These are phyloP conservation scores for Thunnus maccoyii DNA, from an alignment of 2,113 vertebrate species.

Conservation along the genomic window DNA sequence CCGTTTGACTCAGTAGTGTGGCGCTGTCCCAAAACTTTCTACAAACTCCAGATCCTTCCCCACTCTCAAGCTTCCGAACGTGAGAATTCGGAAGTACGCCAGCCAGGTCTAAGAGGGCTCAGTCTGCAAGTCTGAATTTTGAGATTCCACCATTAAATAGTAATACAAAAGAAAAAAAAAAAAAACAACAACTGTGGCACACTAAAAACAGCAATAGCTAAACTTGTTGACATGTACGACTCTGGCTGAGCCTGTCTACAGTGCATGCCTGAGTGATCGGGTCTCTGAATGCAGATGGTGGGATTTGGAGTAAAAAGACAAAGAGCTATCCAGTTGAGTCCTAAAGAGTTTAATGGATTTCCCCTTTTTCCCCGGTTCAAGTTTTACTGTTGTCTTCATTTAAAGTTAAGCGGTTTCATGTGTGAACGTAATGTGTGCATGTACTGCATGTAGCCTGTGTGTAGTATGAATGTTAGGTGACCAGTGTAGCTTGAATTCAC, in stretches of 20 bases:
- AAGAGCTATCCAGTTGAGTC: constrained; percentile 82
- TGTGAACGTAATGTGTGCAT: constrained; percentile 53
- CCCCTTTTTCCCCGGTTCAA: constrained; percentile 80
- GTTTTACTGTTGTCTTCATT: constrained; percentile 88
- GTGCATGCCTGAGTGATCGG: constrained; percentile 86
- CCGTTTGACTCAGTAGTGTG: constrained; percentile 73
- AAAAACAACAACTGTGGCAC: constrained; percentile 61
- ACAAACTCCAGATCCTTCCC: constrained; percentile 52
- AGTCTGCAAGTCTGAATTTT: constrained; percentile 79
- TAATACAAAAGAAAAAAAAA: constrained; percentile 66
- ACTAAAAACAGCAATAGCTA: constrained; percentile 79
- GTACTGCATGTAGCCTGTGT: constrained; percentile 62
- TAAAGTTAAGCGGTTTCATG: constrained; percentile 73
- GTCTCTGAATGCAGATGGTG: constrained; percentile 80
- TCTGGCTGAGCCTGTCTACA: constrained; percentile 79
- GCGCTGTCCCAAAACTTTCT: constrained; percentile 45
- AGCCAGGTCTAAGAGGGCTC: constrained; percentile 75
- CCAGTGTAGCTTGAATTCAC: constrained; percentile 72
- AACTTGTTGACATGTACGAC: constrained; percentile 73
- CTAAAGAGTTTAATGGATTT: constrained; percentile 78
- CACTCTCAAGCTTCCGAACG: constrained; percentile 52
- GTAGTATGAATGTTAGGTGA: constrained; percentile 55
- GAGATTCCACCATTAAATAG: constrained; percentile 74
- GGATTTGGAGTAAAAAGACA: constrained; percentile 81
- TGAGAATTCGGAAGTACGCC: constrained; percentile 58